phyloP scores from a whole-genome alignment of 2,113 vertebrate genomes.

The Brevimyrus niger region DNA sequence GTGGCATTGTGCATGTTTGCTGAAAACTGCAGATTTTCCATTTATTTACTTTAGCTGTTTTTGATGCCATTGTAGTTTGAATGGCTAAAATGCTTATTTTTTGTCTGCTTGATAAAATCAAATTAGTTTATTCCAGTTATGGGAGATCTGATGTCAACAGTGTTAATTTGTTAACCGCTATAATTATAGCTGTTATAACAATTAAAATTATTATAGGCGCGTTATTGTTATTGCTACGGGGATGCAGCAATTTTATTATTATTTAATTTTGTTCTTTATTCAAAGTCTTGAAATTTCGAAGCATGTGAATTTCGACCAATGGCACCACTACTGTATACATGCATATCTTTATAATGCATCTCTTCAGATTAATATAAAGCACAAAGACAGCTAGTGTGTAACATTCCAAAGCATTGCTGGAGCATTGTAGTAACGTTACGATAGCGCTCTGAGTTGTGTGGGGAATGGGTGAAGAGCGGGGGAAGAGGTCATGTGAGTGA shows the following conservation, averaged over 20 bases:
- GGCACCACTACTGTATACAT: conserved; percentile 8
- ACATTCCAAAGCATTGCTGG: neutral
- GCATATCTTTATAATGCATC: conserved; percentile 8
- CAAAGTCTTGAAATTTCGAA: conserved; percentile 24
- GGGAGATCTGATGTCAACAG: conserved; percentile 34
- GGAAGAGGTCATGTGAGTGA: neutral
- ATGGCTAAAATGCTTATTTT: conserved; percentile 24
- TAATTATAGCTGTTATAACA: conserved; percentile 21
- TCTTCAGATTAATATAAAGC: neutral
- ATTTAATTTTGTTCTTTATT: conserved; percentile 17
- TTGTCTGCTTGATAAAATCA: conserved; percentile 38
- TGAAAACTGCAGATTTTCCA: conserved; percentile 29
- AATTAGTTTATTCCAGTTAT: conserved; percentile 26
- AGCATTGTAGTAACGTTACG: neutral
- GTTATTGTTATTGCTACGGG: conserved; percentile 26
- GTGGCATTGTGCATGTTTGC: conserved; percentile 48
- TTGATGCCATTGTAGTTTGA: conserved; percentile 34
- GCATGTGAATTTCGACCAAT: conserved; percentile 29
- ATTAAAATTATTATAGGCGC: conserved; percentile 1
- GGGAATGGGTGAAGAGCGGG: neutral
- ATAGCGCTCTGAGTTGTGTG: neutral
- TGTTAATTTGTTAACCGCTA: conserved; percentile 33
- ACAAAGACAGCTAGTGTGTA: neutral
- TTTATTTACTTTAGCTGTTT: conserved; percentile 29
- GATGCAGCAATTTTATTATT: conserved; percentile 2